Base-by-base conservation (phyloP, 2,113 vertebrate species). In the Pimephales promelas region DNA sequence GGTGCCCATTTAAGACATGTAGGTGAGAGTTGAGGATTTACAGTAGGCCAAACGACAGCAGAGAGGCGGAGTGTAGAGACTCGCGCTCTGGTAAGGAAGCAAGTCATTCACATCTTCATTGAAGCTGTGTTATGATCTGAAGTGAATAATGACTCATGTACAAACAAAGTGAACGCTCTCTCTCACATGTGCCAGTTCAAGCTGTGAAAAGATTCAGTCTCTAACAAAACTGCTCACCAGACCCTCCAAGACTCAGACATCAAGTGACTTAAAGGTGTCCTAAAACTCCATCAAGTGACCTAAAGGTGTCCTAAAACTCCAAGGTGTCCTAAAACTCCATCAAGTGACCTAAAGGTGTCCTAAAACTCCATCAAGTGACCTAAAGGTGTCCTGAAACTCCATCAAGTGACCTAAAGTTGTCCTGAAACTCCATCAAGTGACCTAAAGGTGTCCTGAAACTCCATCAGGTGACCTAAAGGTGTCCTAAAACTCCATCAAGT, bases 11-110 rank as follows among this genome's bases (percentile, higher is more conserved):
- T 20, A n/a, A 26, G 28, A 54, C 13, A 54, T 54, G 45, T 76
- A 77, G 61, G 73, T 68, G n/a, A 77, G 56, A 78, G 74, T 40
- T 77, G 52, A 57, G 28, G 22, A 14, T 61, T 43, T 43, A 61
- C 13, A 24, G n/a, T 28, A 78, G 56, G 34, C 6, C 22, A 26
- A 45, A 45, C 43, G n/a, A 59, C 75, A 61, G 22, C 34, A 43
- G 6, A 57, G 74, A 16, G 20, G 22, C 34, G 59, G 6, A 57
- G 74, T 24, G 20, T 24, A 36, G 74, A 40, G 73, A 10, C 49
- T 36, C 4, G 1, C 14, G n/a, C 11, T 24, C 22, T 24, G 26
- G 68, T 66, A 34, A 34, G 5, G 34, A 66, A 66, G 62, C 64
- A 28, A 28, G 28, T 28, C 28, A 22, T 68, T 36, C 8, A 36